Evolutionary conservation across 1,140 invertebrate genomes (phyloP), one percentile per base, ranked within the genome.

Genomic region (Matsumurasca onukii): DNA sequence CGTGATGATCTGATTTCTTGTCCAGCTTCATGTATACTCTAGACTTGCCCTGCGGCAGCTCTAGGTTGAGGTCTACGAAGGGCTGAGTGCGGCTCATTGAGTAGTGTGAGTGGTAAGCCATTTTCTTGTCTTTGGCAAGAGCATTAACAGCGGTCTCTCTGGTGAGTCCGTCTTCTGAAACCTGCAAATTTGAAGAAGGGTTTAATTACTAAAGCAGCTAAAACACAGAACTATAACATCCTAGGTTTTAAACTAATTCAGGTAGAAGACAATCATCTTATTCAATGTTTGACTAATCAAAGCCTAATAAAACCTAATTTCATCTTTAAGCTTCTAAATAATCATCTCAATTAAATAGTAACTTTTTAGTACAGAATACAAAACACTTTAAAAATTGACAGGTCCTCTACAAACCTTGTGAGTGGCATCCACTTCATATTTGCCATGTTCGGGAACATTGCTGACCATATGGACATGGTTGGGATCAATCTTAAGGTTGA

Each of bases 401-500:
- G n/a, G n/a, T n/a, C n/a, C n/a, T n/a, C n/a, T n/a, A n/a, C n/a
- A n/a, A n/a, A 71, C 70, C 68, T 69, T 68, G 48, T 68, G 49
- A 45, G 67, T 66, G 1, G 55, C 25, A 59, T 61, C 64, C 30
- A 70, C 30, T 48, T 70, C 59, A n/a, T 65, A 65, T 57, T 72
- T 72, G 29, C 67, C 69, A 27, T 68, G 34, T 3, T 70, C 62
- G 25, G 69, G 69, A 27, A 68, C 30, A 39, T 70, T 72, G 13
- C 55, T 51, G 9, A 17, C 30, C 61, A 34, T 59, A 67, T 24
- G 66, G 67, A 27, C 51, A 62, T 25, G 25, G 59, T 0, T 80
- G 80, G 20, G 78, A 80, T 68, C n/a, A n/a, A n/a, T n/a, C n/a
- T 86, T 85, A 0, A 82, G 73, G 39, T 86, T 86, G 0, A 84